Conservation (phyloP, 1,140 invertebrate species). For the Lerema accius region DNA sequence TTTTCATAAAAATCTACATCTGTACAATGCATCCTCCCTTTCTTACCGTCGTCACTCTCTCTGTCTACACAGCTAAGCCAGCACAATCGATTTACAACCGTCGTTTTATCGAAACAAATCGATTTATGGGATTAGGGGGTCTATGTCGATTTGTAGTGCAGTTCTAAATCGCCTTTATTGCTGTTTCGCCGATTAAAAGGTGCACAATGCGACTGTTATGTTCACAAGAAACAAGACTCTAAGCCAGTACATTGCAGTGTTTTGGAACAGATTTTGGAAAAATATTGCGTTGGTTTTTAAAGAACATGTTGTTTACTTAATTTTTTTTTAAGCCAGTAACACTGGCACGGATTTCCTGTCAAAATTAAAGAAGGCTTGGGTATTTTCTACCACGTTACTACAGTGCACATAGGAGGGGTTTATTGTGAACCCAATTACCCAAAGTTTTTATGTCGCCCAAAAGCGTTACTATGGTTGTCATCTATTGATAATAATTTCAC, state of each 20-base stretch:
- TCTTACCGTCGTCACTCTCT: slow-evolving; percentile 5
- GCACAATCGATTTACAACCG: slow-evolving; percentile 29
- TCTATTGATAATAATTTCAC: too few relatives aligned
- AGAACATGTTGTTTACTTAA: too few relatives aligned
- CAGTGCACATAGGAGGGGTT: too few relatives aligned
- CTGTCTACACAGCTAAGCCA: slow-evolving; percentile 17
- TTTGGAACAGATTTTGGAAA: not conserved
- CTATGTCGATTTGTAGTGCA: slow-evolving; percentile 33
- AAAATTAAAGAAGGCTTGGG: too few relatives aligned
- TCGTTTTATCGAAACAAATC: slow-evolving; percentile 31
- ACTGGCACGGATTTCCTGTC: too few relatives aligned
- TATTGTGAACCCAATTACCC: too few relatives aligned
- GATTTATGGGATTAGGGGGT: slow-evolving; percentile 28
- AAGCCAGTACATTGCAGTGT: slow-evolving; percentile 14
- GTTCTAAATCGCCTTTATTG: slow-evolving; percentile 33
- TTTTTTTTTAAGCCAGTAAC: too few relatives aligned
- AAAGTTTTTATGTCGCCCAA: too few relatives aligned
- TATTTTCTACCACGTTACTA: too few relatives aligned
- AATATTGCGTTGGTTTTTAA: not conserved
- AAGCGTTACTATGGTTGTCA: too few relatives aligned
- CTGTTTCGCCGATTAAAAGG: slow-evolving; percentile 30
- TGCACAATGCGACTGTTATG: slow-evolving; percentile 24
- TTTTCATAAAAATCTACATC: too few relatives aligned
- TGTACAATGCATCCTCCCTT: not conserved
- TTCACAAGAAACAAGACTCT: slow-evolving; percentile 10